A percentile compares a stretch with the other conserved stretches of the same genome.
Conservation (phyloP, 2,113 vertebrate genomes). For the Choloepus hoffmanni region DNA sequence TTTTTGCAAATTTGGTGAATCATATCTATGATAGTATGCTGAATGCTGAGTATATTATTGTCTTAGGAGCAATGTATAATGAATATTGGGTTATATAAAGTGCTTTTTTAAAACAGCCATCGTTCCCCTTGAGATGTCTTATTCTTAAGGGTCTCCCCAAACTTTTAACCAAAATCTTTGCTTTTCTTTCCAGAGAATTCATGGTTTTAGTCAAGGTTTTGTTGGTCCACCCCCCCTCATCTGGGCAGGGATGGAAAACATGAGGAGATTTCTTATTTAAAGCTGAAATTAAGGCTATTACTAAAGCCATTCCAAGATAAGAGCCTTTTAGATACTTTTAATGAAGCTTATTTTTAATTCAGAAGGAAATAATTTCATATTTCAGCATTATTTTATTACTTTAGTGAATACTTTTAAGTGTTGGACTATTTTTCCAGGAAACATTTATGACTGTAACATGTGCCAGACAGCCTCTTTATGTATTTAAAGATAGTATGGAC, state of each 20-base stretch:
- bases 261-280: slow-evolving; percentile 16
- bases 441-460: slow-evolving; percentile 44
- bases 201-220: not conserved
- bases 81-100: not conserved
- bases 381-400: slow-evolving; percentile 66
- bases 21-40: not conserved
- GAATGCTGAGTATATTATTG: not conserved
- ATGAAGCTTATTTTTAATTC: slow-evolving; percentile 52
- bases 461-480: slow-evolving; percentile 61
- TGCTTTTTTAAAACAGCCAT: not conserved
- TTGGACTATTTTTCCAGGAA: slow-evolving; percentile 58
- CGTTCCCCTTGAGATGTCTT: not conserved
- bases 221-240: not conserved
- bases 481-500: not conserved
- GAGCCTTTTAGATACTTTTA: slow-evolving; percentile 28
- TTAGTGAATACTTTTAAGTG: slow-evolving; percentile 57
- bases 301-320: not conserved
- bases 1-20: slow-evolving; percentile 38
- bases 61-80: not conserved
- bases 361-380: slow-evolving; percentile 62
- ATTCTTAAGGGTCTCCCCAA: not conserved
- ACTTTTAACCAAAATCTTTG: not conserved
- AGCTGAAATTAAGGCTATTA: slow-evolving; percentile 33
- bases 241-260: not conserved
- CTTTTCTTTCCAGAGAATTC: not conserved